phyloP scores from a whole-genome alignment of 2,113 vertebrate species.

The Lanius ludovicianus region DNA sequence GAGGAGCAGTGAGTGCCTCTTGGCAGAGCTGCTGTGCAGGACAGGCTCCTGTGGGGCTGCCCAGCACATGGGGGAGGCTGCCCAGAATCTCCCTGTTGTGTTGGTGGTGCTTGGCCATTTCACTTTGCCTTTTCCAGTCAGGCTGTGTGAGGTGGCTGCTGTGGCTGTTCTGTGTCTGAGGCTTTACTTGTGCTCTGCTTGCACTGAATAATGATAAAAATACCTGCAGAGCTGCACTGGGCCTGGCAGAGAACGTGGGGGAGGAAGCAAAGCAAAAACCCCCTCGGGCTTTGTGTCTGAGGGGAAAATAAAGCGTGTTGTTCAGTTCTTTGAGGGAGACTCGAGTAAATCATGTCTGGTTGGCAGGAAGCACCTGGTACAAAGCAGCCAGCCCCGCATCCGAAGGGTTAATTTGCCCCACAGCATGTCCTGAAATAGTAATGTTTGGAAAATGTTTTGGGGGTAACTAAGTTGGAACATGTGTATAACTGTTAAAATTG shows the following conservation, averaged over 20 bases:
- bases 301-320: background rate
- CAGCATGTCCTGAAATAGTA: background rate
- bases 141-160: background rate
- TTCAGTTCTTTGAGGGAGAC: background rate
- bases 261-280: background rate
- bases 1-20: accelerated
- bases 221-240: background rate
- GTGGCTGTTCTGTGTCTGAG: background rate
- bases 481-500: background rate
- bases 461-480: background rate
- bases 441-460: background rate
- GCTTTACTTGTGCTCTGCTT: background rate
- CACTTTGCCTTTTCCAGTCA: background rate
- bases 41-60: background rate
- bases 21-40: background rate
- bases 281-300: background rate
- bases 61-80: background rate
- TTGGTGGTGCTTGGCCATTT: background rate
- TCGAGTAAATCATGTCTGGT: accelerated
- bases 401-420: background rate
- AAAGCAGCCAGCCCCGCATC: background rate
- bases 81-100: background rate
- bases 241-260: background rate
- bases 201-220: background rate
- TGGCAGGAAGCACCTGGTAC: accelerated